Percentiles rank a stretch among this genome's conserved stretches.
These are phyloP conservation scores for Malacoctenus gilli DNA, from an alignment of 2,797 vertebrate genomes.

Conservation along the genomic window DNA sequence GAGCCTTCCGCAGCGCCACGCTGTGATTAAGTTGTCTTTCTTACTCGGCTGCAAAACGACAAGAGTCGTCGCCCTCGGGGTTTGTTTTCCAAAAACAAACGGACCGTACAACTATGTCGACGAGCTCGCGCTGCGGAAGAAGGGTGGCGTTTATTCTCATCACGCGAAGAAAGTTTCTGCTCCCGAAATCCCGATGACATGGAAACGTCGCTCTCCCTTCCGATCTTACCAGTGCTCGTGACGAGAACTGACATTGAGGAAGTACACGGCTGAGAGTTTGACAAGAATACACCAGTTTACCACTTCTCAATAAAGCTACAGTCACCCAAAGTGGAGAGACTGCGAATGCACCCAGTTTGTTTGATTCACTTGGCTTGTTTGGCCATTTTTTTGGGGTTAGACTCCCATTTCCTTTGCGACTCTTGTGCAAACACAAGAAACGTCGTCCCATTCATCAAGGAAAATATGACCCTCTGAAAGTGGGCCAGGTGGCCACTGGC, in stretches of 20 bases:
- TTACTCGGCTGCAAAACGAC: slow-evolving; percentile 14
- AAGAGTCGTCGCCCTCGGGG: slow-evolving; percentile 7
- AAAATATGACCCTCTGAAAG: too few relatives aligned
- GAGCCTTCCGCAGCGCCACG: slow-evolving; percentile 31
- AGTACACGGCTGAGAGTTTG: not conserved
- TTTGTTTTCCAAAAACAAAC: slow-evolving; percentile 9
- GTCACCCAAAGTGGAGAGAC: too few relatives aligned
- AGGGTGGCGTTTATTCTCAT: slow-evolving; percentile 3
- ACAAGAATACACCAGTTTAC: not conserved
- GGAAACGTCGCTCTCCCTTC: not conserved
- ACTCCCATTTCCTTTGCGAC: too few relatives aligned
- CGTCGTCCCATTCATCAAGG: too few relatives aligned
- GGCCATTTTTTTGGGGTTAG: too few relatives aligned
- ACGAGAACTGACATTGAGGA: not conserved
- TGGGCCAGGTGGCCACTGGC: not conserved
- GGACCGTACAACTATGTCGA: not conserved
- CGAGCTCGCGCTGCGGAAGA: not conserved
- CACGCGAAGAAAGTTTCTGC: not conserved
- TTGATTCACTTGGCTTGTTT: too few relatives aligned
- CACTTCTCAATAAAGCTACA: too few relatives aligned
- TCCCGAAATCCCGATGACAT: not conserved
- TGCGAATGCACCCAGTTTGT: too few relatives aligned
- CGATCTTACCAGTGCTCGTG: not conserved
- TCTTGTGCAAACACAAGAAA: too few relatives aligned
- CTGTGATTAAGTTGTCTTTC: slow-evolving; percentile 26